Percentiles rank a stretch among this genome's conserved stretches.
Evolutionary conservation across 30 jellyfish, hydroid and myxozoan species (phyloP).

Genomic region (Hydra vulgaris): DNA sequence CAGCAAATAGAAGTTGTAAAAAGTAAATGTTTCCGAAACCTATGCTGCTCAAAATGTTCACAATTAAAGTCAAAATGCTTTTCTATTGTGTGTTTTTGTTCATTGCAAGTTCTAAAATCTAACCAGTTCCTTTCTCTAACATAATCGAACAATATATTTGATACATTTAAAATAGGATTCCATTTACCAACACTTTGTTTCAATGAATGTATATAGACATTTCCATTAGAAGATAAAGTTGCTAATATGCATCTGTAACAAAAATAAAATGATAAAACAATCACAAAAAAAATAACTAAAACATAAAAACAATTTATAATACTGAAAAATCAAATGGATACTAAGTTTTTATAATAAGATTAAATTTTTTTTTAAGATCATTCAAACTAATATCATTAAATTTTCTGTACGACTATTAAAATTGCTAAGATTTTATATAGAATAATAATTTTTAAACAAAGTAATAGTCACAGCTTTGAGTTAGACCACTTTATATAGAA

Average conservation of each 20-base stretch:
- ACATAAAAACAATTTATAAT: too few relatives aligned
- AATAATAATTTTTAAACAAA: too few relatives aligned
- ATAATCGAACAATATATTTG: background rate
- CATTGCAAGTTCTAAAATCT: background rate
- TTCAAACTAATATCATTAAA: too few relatives aligned
- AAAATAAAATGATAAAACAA: background rate
- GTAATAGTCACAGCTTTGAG: too few relatives aligned
- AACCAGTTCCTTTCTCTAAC: constrained; percentile 2
- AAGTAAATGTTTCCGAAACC: constrained; percentile 11
- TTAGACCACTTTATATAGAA: too few relatives aligned
- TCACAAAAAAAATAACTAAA: background rate
- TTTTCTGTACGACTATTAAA: too few relatives aligned
- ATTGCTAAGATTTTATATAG: too few relatives aligned
- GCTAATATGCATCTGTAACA: constrained; percentile 17
- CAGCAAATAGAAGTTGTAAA: constrained; percentile 15
- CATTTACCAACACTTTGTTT: constrained; percentile 6
- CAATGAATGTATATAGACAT: constrained; percentile 3
- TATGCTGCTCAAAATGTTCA: background rate
- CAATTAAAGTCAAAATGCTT: background rate
- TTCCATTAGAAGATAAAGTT: constrained; percentile 22
- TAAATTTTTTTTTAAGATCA: too few relatives aligned
- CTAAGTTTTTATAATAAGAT: too few relatives aligned
- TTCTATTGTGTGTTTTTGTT: background rate
- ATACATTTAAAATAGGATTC: constrained; percentile 13
- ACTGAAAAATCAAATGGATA: too few relatives aligned